Conservation (phyloP, 2,797 vertebrate genomes). For the Mastacembelus armatus region DNA sequence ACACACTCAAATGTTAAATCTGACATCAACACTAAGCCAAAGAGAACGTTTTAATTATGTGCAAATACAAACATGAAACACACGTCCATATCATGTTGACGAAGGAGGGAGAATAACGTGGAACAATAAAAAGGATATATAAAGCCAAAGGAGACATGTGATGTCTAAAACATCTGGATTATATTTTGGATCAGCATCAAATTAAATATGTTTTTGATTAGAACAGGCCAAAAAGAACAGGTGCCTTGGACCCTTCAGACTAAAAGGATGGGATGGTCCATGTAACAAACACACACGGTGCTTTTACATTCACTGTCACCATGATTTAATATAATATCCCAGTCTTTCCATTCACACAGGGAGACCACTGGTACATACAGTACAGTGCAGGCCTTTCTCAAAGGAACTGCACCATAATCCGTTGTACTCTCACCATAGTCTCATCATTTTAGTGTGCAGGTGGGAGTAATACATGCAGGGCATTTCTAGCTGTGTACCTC, state of each 20-base stretch:
- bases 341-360: constrained; percentile 4
- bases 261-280: constrained; percentile 7
- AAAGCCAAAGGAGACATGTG: constrained; percentile 10
- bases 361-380: background rate
- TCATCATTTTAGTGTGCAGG: constrained; percentile 41
- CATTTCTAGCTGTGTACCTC: constrained; percentile 48
- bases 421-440: constrained; percentile 17
- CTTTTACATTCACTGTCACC: background rate
- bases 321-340: constrained; percentile 17
- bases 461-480: constrained; percentile 49
- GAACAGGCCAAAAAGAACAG: background rate
- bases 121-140: constrained; percentile 45
- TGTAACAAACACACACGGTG: background rate
- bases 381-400: constrained; percentile 3
- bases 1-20: constrained; percentile 42
- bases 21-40: constrained; percentile 37
- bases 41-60: constrained; percentile 36
- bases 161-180: constrained; percentile 45
- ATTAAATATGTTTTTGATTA: background rate
- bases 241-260: background rate
- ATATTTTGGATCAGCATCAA: background rate
- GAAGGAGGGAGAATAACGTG: constrained; percentile 18
- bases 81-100: constrained; percentile 34
- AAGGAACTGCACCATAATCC: constrained; percentile 25
- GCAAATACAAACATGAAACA: constrained; percentile 57